Base-by-base conservation (phyloP, 2,797 vertebrate genomes). In the Macropus fuliginosus region DNA sequence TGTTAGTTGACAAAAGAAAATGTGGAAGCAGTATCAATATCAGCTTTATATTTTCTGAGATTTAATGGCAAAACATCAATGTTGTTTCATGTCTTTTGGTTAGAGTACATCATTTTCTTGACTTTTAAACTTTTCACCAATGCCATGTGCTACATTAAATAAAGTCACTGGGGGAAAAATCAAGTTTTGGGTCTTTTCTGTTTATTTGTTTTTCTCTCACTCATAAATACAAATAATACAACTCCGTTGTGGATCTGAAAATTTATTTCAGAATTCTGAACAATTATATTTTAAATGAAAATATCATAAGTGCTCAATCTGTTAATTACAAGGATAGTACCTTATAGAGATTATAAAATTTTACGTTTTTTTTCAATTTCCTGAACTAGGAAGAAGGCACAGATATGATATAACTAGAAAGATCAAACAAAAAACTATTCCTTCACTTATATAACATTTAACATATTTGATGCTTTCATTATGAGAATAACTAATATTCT, bases 151-250 rank as follows among this genome's bases (percentile, higher is more conserved):
- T 91, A 54, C 9, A 93, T 54, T 52, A 93, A 57, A 27, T 81
- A 94, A 95, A 92, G 90, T 89, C n/a, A 91, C 27, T 50, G 40
- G 92, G 55, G 9, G 91, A 50, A 55, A 92, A 91, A 94, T 94
- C 96, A 91, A 74, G 56, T 56, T 56, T 56, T 8, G 56, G 62
- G 31, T 5, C 24, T 81, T 0, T 89, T 97, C 52, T 97, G 55
- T 93, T 96, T 96, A 31, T 31, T 66, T 16, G 1, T 74, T n/a
- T n/a, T 74, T 74, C 0, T 13, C 34, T 10, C 16, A 46, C 52
- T 34, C 91, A 95, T 87, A 97, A 97, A 18, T 13, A 97, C 40
- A 96, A 96, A 52, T 92, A 95, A 94, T 21, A 56, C 1, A 92
- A n/a, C 11, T 81, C 96, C 52, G 54, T 66, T 18, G 21, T 91